phyloP scores from a whole-genome alignment of 1,140 invertebrate genomes.

The Acyrthosiphon pisum region DNA sequence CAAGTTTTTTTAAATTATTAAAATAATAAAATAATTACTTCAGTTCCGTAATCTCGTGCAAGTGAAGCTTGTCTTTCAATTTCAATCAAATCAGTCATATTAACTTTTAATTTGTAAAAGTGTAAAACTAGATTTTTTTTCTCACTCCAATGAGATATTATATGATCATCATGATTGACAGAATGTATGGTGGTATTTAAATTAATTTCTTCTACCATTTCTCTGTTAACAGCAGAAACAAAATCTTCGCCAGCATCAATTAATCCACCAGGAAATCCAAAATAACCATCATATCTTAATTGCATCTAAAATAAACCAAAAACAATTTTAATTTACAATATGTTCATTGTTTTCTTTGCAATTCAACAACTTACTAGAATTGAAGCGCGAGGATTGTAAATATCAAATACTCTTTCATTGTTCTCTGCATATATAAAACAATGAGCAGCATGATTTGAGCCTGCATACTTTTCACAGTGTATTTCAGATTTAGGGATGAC shows the following conservation, averaged over 20 bases:
- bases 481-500: constrained; percentile 58
- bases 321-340: neutral
- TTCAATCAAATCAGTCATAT: constrained; percentile 63
- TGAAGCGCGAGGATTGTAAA: constrained; percentile 60
- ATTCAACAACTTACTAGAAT: constrained; percentile 60
- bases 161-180: constrained; percentile 59
- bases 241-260: constrained; percentile 65
- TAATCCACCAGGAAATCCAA: constrained; percentile 70
- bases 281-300: constrained; percentile 69
- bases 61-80: constrained; percentile 62
- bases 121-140: constrained; percentile 65
- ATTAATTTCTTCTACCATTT: constrained; percentile 68
- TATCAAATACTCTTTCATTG: constrained; percentile 59
- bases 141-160: constrained; percentile 60
- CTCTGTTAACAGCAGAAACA: constrained; percentile 65
- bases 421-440: constrained; percentile 61
- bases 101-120: constrained; percentile 66
- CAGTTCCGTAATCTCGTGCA: constrained; percentile 65
- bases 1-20: neutral
- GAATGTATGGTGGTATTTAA: constrained; percentile 62
- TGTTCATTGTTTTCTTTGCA: no score
- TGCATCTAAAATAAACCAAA: constrained; percentile 65
- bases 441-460: constrained; percentile 60
- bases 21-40: constrained; percentile 61
- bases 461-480: constrained; percentile 56